Base-by-base conservation (phyloP, 2,113 vertebrate genomes). In the Mystacornis crossleyi region DNA sequence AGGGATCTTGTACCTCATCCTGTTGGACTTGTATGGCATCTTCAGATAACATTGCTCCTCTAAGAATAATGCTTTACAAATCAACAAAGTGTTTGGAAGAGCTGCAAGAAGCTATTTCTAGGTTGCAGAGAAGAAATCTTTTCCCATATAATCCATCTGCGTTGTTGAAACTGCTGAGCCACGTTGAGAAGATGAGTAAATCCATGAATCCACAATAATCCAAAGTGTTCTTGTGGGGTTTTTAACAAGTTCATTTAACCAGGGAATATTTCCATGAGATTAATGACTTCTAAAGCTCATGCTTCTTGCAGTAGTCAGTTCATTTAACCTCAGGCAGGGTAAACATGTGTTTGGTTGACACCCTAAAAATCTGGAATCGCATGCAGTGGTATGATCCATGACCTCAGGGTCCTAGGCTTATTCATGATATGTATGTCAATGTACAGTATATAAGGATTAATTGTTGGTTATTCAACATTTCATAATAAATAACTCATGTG, bases 101-200 rank as follows among this genome's bases (percentile, higher is more conserved):
- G 48, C 98, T 99, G 54, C 98, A 98, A 55, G 66, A 84, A 62
- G 98, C 99, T 47, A 86, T 99, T 96, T 88, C 36, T 10, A 98
- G 98, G 94, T 96, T 99, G 83, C 98, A 98, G n/a, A 94, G 83
- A 48, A 99, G 97, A 96, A 96, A 98, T 40, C 98, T 99, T 47
- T 99, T 99, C 88, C 99, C 99, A 0, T 99, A 99, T 90, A 99
- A 99, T 79, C 98, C 99, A 4, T 95, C 98, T 12, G 98, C 99
- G 0, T 98, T 99, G 74, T 66, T 99, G 31, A 99, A 98, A 89
- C 98, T 99, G 8, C 89, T 99, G 36, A 93, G 34, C 51, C 91
- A 96, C 4, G 13, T 98, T 48, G 94, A 98, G 53, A 50, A 36
- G 9, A 89, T 94, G 14, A 94, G 40, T 65, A 81, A 92, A 74